Percentiles rank a stretch among this genome's conserved stretches.
phyloP scores from a whole-genome alignment of 2,888 invertebrate genomes.

The Oxystoma pomonae region DNA sequence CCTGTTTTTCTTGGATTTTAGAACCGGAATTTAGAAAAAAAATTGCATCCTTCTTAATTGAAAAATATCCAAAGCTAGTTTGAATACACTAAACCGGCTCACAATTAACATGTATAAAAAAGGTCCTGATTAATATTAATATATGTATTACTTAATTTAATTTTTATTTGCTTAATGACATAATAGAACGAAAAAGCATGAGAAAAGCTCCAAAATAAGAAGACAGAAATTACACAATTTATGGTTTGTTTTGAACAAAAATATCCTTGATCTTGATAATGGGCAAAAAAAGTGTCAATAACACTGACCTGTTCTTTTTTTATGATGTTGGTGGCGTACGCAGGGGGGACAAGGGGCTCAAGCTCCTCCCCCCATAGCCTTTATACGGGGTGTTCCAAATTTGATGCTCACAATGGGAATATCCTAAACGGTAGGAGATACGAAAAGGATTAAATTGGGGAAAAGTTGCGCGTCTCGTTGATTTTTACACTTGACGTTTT shows the following conservation, averaged over 20 bases:
- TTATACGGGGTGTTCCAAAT: too few relatives aligned
- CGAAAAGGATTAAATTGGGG: too few relatives aligned
- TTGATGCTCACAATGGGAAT: too few relatives aligned
- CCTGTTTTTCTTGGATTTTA: too few relatives aligned
- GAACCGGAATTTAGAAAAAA: too few relatives aligned
- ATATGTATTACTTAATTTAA: background rate
- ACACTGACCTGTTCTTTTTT: background rate
- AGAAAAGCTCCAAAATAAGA: background rate
- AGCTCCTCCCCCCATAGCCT: too few relatives aligned
- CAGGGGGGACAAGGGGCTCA: too few relatives aligned
- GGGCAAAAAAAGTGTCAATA: background rate
- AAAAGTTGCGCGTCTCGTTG: too few relatives aligned
- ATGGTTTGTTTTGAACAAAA: background rate
- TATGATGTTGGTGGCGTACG: too few relatives aligned
- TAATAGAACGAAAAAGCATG: background rate
- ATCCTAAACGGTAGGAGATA: too few relatives aligned
- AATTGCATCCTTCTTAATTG: too few relatives aligned
- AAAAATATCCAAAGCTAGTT: background rate
- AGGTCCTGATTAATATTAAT: background rate
- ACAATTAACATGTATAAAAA: background rate
- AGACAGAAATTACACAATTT: background rate
- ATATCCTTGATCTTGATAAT: background rate
- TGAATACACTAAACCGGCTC: background rate
- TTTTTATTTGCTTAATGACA: background rate
- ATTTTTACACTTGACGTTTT: too few relatives aligned